Conservation (phyloP, 1,140 invertebrate species). For the Leucophenga varia region DNA sequence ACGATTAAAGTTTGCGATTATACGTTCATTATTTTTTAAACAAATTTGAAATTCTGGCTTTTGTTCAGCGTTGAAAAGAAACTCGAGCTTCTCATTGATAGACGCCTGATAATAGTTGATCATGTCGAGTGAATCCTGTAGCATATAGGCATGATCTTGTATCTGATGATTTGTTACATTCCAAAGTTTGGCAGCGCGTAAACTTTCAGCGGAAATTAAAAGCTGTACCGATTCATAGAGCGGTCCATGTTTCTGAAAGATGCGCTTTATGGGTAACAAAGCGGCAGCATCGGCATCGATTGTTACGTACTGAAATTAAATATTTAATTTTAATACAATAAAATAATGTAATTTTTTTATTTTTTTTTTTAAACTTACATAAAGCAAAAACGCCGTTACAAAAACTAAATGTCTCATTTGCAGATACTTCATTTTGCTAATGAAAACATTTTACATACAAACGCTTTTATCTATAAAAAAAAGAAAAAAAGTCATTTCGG, state of each 20-base stretch:
- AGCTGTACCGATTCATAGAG: constrained; percentile 30
- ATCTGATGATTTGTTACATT: constrained; percentile 20
- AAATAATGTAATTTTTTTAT: no score
- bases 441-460: no score
- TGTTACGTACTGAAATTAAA: no score
- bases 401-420: no score
- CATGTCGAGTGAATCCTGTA: constrained; percentile 6
- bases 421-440: no score
- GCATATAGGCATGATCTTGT: background rate
- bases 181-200: constrained; percentile 11
- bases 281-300: background rate
- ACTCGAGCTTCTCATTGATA: constrained; percentile 14
- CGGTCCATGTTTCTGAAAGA: constrained; percentile 20
- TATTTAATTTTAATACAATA: no score
- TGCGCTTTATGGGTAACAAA: no score
- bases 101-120: constrained; percentile 9
- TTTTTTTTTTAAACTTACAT: no score
- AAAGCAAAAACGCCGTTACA: no score
- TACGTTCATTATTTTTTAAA: constrained; percentile 22
- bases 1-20: constrained; percentile 24
- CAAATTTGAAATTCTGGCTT: constrained; percentile 12
- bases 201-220: constrained; percentile 16
- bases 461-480: no score
- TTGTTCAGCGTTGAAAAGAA: constrained; percentile 3
- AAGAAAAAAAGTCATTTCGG: no score